Evolutionary conservation across 2,888 invertebrate genomes (phyloP).

Genomic region (Eretmocerus hayati): DNA sequence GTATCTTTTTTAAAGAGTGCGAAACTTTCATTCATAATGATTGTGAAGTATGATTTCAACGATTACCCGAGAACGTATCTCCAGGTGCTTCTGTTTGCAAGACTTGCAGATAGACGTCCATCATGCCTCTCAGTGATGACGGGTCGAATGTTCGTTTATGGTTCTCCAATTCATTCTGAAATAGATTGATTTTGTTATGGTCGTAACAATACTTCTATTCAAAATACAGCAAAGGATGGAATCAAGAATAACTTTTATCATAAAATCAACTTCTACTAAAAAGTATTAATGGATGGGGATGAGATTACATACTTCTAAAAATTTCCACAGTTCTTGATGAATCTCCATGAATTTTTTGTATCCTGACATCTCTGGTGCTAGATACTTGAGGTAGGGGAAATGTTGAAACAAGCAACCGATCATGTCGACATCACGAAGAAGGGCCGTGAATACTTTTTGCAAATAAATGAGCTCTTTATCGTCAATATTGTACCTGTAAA

Average conservation of each 20-base stretch:
- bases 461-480: slow-evolving; percentile 63
- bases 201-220: too few species aligned
- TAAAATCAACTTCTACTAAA: too few species aligned
- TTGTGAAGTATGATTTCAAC: background rate
- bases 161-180: slow-evolving; percentile 58
- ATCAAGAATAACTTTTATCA: background rate
- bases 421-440: slow-evolving; percentile 73
- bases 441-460: slow-evolving; percentile 61
- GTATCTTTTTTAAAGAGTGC: background rate
- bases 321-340: slow-evolving; percentile 66
- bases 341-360: slow-evolving; percentile 66
- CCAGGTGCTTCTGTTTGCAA: slow-evolving; percentile 55
- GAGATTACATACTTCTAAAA: slow-evolving; percentile 50
- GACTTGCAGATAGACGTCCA: slow-evolving; percentile 72
- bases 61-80: slow-evolving; percentile 14
- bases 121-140: slow-evolving; percentile 65
- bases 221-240: background rate
- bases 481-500: slow-evolving; percentile 58
- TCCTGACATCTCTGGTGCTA: slow-evolving; percentile 71
- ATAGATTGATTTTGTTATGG: background rate
- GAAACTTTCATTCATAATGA: background rate
- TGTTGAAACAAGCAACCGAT: slow-evolving; percentile 74
- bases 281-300: background rate
- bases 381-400: slow-evolving; percentile 62
- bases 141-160: slow-evolving; percentile 62